Evolutionary conservation across 2,888 invertebrate species (phyloP).

Genomic region (Acronicta leporina): DNA sequence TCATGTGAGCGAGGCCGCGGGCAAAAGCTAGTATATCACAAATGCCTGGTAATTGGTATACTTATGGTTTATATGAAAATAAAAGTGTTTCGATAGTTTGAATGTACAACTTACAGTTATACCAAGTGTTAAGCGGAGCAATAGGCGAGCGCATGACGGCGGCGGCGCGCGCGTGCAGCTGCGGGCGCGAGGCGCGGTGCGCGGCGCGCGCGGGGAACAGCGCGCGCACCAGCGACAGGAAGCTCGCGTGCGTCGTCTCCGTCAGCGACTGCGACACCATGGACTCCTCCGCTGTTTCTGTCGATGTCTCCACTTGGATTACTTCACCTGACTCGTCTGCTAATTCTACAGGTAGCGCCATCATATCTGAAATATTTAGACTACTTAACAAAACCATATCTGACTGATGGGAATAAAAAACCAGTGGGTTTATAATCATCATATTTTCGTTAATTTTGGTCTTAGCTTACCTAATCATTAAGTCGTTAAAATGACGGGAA

Average conservation of each 20-base stretch:
- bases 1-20: no score
- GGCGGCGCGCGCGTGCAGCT: slow-evolving; percentile 92
- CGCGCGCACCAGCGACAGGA: slow-evolving; percentile 96
- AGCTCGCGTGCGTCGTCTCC: slow-evolving; percentile 95
- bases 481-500: no score
- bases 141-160: slow-evolving; percentile 94
- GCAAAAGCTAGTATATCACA: no score
- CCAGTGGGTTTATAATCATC: no score
- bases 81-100: background rate
- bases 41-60: no score
- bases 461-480: no score
- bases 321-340: slow-evolving; percentile 89
- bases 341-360: slow-evolving; percentile 93
- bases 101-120: slow-evolving; percentile 85
- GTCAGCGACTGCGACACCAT: slow-evolving; percentile 86
- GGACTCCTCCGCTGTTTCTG: slow-evolving; percentile 57
- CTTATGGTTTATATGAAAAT: no score
- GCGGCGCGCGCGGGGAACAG: slow-evolving; percentile 95
- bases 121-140: slow-evolving; percentile 95
- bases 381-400: no score
- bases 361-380: slow-evolving; percentile 89
- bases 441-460: no score
- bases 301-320: slow-evolving; percentile 69
- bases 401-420: no score
- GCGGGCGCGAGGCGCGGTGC: slow-evolving; percentile 93